Conservation (phyloP, 2,888 invertebrate genomes). For the Mechanitis mazaeus region DNA sequence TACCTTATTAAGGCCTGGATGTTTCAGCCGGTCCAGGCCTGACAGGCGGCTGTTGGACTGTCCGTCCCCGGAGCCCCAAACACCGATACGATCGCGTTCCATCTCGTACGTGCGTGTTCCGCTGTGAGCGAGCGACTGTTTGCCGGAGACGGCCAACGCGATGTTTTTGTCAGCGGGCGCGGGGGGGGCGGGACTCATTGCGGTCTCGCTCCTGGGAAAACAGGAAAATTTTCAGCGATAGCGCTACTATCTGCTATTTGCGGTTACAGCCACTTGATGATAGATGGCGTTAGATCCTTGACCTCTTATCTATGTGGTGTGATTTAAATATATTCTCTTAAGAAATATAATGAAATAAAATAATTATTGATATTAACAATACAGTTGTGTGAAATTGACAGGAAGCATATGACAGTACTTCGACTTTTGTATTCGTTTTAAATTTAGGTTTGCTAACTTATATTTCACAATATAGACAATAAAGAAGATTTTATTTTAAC, state of each 20-base stretch:
- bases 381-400: too few relatives aligned
- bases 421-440: too few relatives aligned
- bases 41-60: slow-evolving; percentile 73
- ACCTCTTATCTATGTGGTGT: slow-evolving; percentile 24
- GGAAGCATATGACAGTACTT: too few relatives aligned
- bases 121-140: slow-evolving; percentile 54
- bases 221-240: slow-evolving; percentile 67
- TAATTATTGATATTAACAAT: too few relatives aligned
- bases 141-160: slow-evolving; percentile 41
- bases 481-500: too few relatives aligned
- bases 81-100: slow-evolving; percentile 80
- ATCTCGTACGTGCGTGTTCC: slow-evolving; percentile 61
- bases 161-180: slow-evolving; percentile 60
- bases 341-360: too few relatives aligned
- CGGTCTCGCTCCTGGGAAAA: slow-evolving; percentile 73
- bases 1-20: slow-evolving; percentile 84
- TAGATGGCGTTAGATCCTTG: slow-evolving; percentile 58
- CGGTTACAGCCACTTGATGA: slow-evolving; percentile 54
- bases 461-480: too few relatives aligned
- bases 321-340: background rate
- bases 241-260: slow-evolving; percentile 48
- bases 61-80: slow-evolving; percentile 78
- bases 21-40: slow-evolving; percentile 81
- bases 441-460: too few relatives aligned
- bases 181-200: slow-evolving; percentile 69